Percentiles rank a stretch among this genome's conserved stretches.
Conservation (phyloP, 2,797 vertebrate species). For the Sandelia bainsii region DNA sequence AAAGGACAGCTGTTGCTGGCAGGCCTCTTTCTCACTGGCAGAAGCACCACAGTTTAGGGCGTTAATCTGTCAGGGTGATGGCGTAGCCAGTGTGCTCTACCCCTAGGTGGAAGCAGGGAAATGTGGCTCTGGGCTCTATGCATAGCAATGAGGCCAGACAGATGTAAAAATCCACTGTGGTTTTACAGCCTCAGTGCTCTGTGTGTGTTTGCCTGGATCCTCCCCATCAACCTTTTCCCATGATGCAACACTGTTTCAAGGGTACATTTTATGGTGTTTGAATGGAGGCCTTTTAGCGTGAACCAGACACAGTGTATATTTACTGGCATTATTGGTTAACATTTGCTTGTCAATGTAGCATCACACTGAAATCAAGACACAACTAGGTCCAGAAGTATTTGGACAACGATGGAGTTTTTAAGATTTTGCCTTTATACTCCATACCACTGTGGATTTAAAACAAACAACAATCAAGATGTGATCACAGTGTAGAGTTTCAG, state of each 20-base stretch:
- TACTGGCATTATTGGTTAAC: constrained; percentile 5
- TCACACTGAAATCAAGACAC: background rate
- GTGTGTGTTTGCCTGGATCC: constrained; percentile 56
- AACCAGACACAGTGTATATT: constrained; percentile 30
- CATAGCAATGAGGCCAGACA: constrained; percentile 85
- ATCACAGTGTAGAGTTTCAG: too few species aligned
- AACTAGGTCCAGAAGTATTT: too few species aligned
- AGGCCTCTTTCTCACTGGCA: constrained; percentile 69
- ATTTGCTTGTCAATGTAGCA: background rate
- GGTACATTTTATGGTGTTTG: constrained; percentile 56
- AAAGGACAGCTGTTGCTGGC: constrained; percentile 85
- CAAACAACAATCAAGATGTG: too few species aligned
- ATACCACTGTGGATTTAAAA: too few species aligned
- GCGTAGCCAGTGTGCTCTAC: constrained; percentile 64
- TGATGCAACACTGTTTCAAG: constrained; percentile 61
- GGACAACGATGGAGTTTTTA: too few species aligned
- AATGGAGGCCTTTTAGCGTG: constrained; percentile 24
- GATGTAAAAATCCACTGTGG: constrained; percentile 79
- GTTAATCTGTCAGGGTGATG: constrained; percentile 68
- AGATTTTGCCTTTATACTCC: too few species aligned
- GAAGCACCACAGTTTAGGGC: constrained; percentile 61
- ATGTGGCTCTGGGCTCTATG: constrained; percentile 73
- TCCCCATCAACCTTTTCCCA: constrained; percentile 61
- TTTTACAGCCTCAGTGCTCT: constrained; percentile 61
- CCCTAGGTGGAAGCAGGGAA: constrained; percentile 58